Conservation (phyloP, 2,797 vertebrate genomes). For the Acanthornis magna region DNA sequence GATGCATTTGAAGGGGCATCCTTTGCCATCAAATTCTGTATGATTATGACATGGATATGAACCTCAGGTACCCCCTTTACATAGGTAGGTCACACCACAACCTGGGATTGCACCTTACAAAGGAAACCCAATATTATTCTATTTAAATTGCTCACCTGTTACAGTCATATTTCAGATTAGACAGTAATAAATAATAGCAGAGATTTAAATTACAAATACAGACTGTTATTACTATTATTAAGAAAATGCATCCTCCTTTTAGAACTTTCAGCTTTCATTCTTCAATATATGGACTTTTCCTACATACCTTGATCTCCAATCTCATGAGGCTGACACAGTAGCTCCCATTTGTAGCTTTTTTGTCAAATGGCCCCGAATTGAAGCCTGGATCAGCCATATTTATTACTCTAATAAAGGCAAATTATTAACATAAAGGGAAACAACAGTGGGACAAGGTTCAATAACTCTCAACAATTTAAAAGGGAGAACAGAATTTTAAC, state of each 20-base stretch:
- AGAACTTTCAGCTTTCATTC: not conserved
- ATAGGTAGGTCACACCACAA: not conserved
- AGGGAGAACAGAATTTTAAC: not conserved
- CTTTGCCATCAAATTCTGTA: not conserved
- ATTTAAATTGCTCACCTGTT: not conserved
- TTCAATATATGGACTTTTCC: not conserved
- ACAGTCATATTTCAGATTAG: not conserved
- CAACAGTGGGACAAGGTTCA: conserved; percentile 13
- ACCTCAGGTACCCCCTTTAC: not conserved
- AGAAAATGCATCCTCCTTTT: not conserved
- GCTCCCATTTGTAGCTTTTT: not conserved
- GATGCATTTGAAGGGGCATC: not conserved
- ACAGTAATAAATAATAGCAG: not conserved
- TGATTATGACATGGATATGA: accelerated
- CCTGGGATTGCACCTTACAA: not conserved
- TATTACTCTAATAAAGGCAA: conserved; percentile 31
- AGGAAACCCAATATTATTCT: not conserved
- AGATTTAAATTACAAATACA: not conserved
- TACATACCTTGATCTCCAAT: not conserved
- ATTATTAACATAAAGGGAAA: conserved; percentile 31
- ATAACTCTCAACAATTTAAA: not conserved
- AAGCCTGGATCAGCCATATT: not conserved
- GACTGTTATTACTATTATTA: not conserved
- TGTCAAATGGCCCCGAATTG: not conserved
- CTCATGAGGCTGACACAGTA: not conserved